A percentile compares a stretch with the other conserved stretches of the same genome.
Conservation (phyloP, 2,113 vertebrate genomes). For the Lophotis ruficrista region DNA sequence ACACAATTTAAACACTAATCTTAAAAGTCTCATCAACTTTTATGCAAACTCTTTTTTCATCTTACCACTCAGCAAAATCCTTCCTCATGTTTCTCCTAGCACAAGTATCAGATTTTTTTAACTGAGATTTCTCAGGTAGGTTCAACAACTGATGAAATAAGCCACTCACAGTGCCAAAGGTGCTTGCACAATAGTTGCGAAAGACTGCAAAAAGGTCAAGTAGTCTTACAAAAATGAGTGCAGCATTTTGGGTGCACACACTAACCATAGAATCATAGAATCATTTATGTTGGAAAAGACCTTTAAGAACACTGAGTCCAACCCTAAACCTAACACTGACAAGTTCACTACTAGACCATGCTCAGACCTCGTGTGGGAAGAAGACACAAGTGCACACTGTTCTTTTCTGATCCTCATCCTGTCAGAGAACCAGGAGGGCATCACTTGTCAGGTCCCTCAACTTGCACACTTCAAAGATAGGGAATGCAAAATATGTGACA, state of each 20-base stretch:
- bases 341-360: neutral
- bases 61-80: neutral
- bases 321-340: neutral
- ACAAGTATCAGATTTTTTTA: neutral
- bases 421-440: neutral
- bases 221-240: neutral
- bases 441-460: neutral
- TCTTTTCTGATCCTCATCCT: neutral
- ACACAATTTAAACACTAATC: neutral
- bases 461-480: neutral
- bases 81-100: neutral
- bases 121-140: neutral
- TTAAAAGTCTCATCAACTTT: neutral
- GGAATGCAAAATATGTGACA: neutral
- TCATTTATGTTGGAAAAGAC: neutral
- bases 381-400: accelerated
- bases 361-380: neutral
- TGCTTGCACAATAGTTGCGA: neutral
- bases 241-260: neutral
- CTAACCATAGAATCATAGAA: neutral
- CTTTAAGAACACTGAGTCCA: neutral
- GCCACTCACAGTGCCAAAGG: accelerated
- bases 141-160: neutral
- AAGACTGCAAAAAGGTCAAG: neutral
- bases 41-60: neutral